Base-by-base conservation (phyloP, 2,797 vertebrate species). In the Nothura maculosa region DNA sequence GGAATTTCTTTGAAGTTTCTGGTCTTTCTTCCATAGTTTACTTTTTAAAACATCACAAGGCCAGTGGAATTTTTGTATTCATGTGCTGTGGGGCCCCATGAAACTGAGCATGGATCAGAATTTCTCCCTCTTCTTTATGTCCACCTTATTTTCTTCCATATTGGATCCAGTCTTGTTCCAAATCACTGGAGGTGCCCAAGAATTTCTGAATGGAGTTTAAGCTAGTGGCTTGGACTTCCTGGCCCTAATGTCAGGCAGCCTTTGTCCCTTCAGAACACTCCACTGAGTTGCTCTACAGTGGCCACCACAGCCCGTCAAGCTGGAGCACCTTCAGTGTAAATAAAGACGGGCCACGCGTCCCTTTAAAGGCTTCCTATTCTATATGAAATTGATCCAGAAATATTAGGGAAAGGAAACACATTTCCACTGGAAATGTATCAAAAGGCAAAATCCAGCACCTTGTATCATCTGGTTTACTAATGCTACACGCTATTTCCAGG, bases 1-100 rank as follows among this genome's bases (percentile, higher is more conserved):
- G 93, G 90, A 96, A 96, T 84, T 89, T 91, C 91, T 97, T 97
- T 96, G 96, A 98, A 97, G 96, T 93, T 96, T 87, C 90, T 94
- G 32, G 57, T 92, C 92, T 95, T 93, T 88, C 73, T 91, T 95
- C 74, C 55, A 94, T 94, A 87, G 95, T 96, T 97, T 97, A 95
- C 94, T 96, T 95, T 96, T 97, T 85, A 94, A 97, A 96, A 89
- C 85, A 94, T 95, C 94, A 96, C 95, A 96, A 97, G 77, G 52
- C 92, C 57, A 90, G 86, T 81, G 94, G 90, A 92, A 89, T 90
- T 96, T 92, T 93, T 92, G 61, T 88, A 92, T 93, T 96, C 81
- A 50, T 87, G 38, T 73, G 79, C 92, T 87, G 85, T 87, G 90
- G 90, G 89, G 58, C 95, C 95, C 66, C 84, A 93, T 92, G 58